These are phyloP conservation scores for Silurus glanis DNA, from an alignment of 2,113 vertebrate species.

Conservation along the genomic window DNA sequence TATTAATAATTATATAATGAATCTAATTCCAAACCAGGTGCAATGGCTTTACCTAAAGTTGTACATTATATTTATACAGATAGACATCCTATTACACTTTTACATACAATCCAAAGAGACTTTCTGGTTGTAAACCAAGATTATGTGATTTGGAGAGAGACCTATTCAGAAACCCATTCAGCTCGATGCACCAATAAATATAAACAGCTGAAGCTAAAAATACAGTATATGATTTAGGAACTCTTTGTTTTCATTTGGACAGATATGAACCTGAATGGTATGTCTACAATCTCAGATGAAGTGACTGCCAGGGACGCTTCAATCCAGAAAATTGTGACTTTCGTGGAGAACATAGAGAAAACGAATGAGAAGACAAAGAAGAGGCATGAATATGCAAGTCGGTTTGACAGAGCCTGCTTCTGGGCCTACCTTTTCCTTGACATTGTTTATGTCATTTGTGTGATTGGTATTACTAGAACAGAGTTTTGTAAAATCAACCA, in stretches of 20 bases:
- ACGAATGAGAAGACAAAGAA: conserved; percentile 28
- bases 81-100: background rate
- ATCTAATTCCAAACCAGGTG: background rate
- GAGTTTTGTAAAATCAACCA: conserved; percentile 58
- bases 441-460: conserved; percentile 38
- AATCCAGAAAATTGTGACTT: conserved; percentile 56
- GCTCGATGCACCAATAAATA: background rate
- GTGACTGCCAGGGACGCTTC: conserved; percentile 11
- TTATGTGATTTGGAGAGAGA: background rate
- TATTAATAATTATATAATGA: background rate
- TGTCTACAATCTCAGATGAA: conserved; percentile 22
- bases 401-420: conserved; percentile 61
- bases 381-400: conserved; percentile 45
- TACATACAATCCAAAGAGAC: background rate
- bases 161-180: background rate
- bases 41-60: background rate
- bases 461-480: conserved; percentile 42
- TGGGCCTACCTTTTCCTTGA: conserved; percentile 52
- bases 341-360: conserved; percentile 57
- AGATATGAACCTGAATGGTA: conserved; percentile 21
- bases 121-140: background rate
- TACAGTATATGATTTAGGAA: background rate
- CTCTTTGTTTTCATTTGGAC: background rate
- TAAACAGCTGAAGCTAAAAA: background rate
- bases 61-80: background rate